phyloP scores from a whole-genome alignment of 2,113 vertebrate genomes.

The Tor tambroides region DNA sequence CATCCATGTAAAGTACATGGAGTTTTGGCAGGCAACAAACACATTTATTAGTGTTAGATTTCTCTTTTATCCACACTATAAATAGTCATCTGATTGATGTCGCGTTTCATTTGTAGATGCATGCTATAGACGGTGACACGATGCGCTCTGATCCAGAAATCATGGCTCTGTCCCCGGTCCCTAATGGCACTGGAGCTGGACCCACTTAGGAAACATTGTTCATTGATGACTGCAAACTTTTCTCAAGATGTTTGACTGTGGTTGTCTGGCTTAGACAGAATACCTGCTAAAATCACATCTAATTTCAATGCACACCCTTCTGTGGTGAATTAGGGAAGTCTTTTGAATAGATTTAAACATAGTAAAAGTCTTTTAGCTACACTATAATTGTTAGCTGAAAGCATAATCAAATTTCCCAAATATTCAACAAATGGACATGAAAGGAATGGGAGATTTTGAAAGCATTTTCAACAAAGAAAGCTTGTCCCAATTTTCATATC shows the following conservation, averaged over 20 bases:
- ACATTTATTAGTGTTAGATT: slow-evolving; percentile 73
- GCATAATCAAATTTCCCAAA: background rate
- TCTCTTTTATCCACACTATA: slow-evolving; percentile 23
- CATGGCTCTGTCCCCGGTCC: slow-evolving; percentile 4
- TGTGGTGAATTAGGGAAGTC: background rate
- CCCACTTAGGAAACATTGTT: background rate
- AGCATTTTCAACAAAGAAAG: background rate
- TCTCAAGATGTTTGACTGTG: background rate
- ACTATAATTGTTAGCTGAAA: background rate
- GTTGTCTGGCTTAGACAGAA: background rate
- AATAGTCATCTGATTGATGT: slow-evolving; percentile 31
- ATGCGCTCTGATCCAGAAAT: slow-evolving; percentile 25
- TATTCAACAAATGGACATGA: background rate
- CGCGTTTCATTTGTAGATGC: slow-evolving; percentile 24
- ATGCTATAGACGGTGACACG: slow-evolving; percentile 2
- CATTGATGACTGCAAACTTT: slow-evolving; percentile 20
- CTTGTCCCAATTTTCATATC: background rate
- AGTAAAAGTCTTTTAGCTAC: background rate
- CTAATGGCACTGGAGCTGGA: background rate
- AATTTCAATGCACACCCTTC: background rate
- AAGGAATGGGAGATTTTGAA: background rate
- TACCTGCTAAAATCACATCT: background rate
- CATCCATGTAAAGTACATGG: slow-evolving; percentile 52
- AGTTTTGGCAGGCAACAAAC: slow-evolving; percentile 24
- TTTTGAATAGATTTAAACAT: background rate